Base-by-base conservation (phyloP, 2,113 vertebrate species). In the Corydoras maculifer region DNA sequence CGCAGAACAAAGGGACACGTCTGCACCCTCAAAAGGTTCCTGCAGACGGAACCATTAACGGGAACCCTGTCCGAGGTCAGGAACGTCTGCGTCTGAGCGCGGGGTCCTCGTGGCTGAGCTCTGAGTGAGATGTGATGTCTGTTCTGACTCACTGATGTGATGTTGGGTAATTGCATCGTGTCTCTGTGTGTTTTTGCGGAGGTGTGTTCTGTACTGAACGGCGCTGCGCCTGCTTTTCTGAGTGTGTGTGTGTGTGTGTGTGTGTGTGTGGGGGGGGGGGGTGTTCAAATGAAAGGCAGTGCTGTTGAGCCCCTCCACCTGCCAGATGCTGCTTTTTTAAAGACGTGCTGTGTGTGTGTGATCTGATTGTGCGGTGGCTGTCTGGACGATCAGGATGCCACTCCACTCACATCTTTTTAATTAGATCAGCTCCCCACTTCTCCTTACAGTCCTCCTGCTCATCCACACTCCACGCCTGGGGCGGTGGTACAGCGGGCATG, bases 351-450 rank as follows among this genome's bases (percentile, higher is more conserved):
- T 73, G 76, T 84, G 80, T 86, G 85, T 86, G 35, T 43, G 35
- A 4, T 43, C 35, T 5, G 35, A 43, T 84, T 67, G 84, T 79
- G 81, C 83, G 84, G 85, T 77, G 65, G 78, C 83, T 81, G 82
- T 86, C 83, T 84, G 84, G 78, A 67, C 85, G 82, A 86, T 86
- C 82, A 86, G 80, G 81, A 86, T 84, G 80, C 77, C 80, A 75
- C 82, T 86, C 82, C 84, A 82, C 81, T 77, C 51, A 79, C 77
- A 77, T 81, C 68, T 74, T 82, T 86, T 84, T 86, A 78, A 82
- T 89, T 87, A 72, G 72, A 77, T 68, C 43, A 10, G 58, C 35
- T 61, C 60, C 7, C 50, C 32, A 57, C 53, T 60, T 54, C 35
- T 43, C 35, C 35, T 43, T 43, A 2, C 35, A 5, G 35, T 43